These are phyloP conservation scores for Sylvilagus bachmani DNA, from an alignment of 2,113 vertebrate species.

Conservation along the genomic window DNA sequence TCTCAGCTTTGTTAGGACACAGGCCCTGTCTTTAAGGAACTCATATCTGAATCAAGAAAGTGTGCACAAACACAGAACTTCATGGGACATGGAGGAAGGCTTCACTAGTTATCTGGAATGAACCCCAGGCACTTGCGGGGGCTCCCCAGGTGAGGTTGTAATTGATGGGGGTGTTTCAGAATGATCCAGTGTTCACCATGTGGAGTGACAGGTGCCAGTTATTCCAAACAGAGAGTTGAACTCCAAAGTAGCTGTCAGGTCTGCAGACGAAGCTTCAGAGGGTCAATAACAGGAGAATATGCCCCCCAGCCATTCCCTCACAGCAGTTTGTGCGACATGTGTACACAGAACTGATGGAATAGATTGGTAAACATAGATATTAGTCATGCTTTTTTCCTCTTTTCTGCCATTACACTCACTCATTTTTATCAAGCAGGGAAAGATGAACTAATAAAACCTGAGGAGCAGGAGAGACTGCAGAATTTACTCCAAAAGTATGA, in stretches of 20 bases:
- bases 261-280: neutral
- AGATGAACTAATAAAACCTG: neutral
- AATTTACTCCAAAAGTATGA: neutral
- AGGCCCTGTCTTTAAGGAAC: constrained; percentile 31
- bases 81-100: neutral
- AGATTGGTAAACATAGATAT: neutral
- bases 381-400: neutral
- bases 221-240: neutral
- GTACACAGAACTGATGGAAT: neutral
- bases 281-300: neutral
- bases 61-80: neutral
- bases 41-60: constrained; percentile 28
- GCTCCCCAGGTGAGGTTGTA: neutral
- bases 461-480: neutral
- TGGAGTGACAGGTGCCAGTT: neutral
- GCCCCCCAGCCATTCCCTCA: neutral
- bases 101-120: neutral
- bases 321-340: neutral
- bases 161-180: neutral
- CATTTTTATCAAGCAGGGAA: constrained; percentile 12
- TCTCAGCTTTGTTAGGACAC: constrained; percentile 40
- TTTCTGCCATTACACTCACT: neutral
- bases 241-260: neutral
- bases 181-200: neutral
- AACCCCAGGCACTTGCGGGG: neutral